Evolutionary conservation across 2,113 vertebrate species (phyloP), one percentile per base, ranked within the genome.

Genomic region (Columba livia): DNA sequence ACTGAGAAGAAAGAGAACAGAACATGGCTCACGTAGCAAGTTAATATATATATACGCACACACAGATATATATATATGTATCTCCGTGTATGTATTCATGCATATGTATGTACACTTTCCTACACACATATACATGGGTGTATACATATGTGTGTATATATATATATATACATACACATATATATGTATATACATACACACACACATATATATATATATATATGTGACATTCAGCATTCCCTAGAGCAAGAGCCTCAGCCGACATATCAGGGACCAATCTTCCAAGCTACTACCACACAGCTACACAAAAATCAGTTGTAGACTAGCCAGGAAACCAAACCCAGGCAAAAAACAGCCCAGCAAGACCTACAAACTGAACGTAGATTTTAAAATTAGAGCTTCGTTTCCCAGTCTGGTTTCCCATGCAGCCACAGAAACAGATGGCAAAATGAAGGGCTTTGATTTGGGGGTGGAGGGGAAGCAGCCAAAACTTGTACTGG

Each of bases 381-480:
- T 6, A 86, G 75, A 54, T 66, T 86, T 94, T 82, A 80, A 94
- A 95, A 88, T 66, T 40, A 92, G 67, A 88, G 79, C 38, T 92
- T 65, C 19, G 8, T 54, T 90, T 88, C 88, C 92, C 90, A 83
- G 75, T 6, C 64, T 86, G 64, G 69, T 86, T 94, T 72, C 56
- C 56, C 65, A 51, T 66, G 66, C 51, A 86, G 82, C 17, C 75
- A 47, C 56, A 84, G 86, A 94, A 95, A 93, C 82, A 94, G 88
- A 93, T 84, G 88, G 88, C 42, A 93, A 88, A 95, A 93, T 2
- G 15, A 93, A 95, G 69, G 75, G 60, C 67, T 53, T 79, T 80
- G 92, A 85, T 74, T 92, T 84, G 69, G 73, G 60, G 56, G 48
- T 47, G 48, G 78, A 91, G 24, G 23, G 26, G 44, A 90, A 88